Base-by-base conservation (phyloP, 2,888 invertebrate species). In the Rhingia campestris region DNA sequence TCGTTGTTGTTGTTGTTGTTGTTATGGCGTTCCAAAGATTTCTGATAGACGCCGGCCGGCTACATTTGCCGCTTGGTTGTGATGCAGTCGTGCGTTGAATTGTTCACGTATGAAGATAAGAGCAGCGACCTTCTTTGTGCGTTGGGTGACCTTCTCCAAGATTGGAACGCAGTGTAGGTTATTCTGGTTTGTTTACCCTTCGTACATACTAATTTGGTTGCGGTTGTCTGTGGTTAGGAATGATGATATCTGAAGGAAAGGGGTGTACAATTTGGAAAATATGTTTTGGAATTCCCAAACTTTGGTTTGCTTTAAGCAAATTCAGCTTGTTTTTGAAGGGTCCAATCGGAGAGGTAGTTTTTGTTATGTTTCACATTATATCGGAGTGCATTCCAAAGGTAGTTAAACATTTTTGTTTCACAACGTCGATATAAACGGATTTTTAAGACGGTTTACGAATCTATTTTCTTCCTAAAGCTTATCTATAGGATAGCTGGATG, bases 91-190 rank as follows among this genome's bases (percentile, higher is more conserved):
- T 51, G 67, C 59, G 73, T 61, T 76, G 66, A 47, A 54, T 45
- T 67, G 51, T 58, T 51, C 33, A 30, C 30, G 30, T 22, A 22
- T 12, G 2, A 10, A 37, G 67, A 69, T 69, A 74, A 82, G 73
- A 64, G 67, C 33, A 69, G 73, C 63, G 69, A 82, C 73, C 82
- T 82, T 82, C 77, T 58, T 53, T 64, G 66, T 81, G 76, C 14
- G 61, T 53, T 59, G 49, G 64, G 67, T 53, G 82, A 82, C 82
- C 82, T 82, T 82, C 73, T 58, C 7, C 9, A 47, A 6, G 70
- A 7, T 41, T 41, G 45, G n/a, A 12, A 1, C 14, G 35, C 6
- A 7, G 7, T 37, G 30, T 14, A 51, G 45, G 35, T 9, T 47
- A 33, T 33, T 37, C 6, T 14, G 12, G 32, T 33, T 30, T 56